Evolutionary conservation across 2,888 invertebrate genomes (phyloP).

Genomic region (Cloeon dipterum): DNA sequence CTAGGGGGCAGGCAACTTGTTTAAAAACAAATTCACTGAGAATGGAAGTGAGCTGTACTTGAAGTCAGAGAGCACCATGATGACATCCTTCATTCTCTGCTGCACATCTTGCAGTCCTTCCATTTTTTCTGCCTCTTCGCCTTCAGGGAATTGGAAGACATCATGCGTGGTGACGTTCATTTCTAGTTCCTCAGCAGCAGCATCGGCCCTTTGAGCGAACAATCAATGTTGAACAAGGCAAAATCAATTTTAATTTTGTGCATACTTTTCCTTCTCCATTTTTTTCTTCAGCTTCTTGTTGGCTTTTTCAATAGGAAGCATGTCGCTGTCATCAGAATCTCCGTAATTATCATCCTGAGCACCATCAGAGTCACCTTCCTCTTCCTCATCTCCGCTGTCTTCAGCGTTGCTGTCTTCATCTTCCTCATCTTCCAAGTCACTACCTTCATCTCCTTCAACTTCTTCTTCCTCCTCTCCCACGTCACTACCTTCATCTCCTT

Average conservation of each 20-base stretch:
- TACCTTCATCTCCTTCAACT: conserved; percentile 8
- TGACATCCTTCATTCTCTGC: conserved; percentile 66
- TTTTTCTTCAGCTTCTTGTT: conserved; percentile 54
- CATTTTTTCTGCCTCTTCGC: conserved; percentile 42
- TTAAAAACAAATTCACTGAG: not conserved
- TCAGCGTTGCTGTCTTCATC: conserved; percentile 9
- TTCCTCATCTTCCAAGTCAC: conserved; percentile 8
- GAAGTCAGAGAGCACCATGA: conserved; percentile 27
- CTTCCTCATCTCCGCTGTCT: conserved; percentile 12
- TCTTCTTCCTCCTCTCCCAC: not conserved
- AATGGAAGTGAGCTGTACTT: conserved; percentile 9
- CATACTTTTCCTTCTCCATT: conserved; percentile 34
- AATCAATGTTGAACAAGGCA: not conserved
- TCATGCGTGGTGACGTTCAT: conserved; percentile 55
- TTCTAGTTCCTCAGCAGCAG: conserved; percentile 51
- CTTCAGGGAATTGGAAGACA: conserved; percentile 51
- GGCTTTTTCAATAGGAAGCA: conserved; percentile 69
- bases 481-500: conserved; percentile 24
- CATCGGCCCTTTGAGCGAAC: not conserved
- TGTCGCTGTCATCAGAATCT: conserved; percentile 28
- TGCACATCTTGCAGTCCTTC: conserved; percentile 61
- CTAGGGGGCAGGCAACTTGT: too few relatives aligned
- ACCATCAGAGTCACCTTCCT: conserved; percentile 16
- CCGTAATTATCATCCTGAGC: conserved; percentile 14
- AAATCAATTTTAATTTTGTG: conserved; percentile 4